These are phyloP conservation scores for Nothobranchius furzeri DNA, from an alignment of 2,113 vertebrate species.

Conservation along the genomic window DNA sequence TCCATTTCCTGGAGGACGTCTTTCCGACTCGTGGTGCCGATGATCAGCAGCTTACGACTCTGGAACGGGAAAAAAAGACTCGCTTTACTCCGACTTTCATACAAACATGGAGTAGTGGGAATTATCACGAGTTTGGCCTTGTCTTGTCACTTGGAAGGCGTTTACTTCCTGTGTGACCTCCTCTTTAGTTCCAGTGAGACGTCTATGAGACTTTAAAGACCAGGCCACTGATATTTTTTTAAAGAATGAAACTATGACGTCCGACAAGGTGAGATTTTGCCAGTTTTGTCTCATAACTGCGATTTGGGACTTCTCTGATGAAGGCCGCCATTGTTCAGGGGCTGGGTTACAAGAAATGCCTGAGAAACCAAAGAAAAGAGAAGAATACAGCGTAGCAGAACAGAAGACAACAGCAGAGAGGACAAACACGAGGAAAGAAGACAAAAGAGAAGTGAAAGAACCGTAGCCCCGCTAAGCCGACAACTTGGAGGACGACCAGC, in stretches of 20 bases:
- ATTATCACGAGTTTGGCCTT: no score
- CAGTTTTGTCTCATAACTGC: background rate
- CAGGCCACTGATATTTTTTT: background rate
- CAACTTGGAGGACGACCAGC: conserved; percentile 62
- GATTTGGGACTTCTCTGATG: background rate
- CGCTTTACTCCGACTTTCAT: no score
- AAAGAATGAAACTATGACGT: background rate
- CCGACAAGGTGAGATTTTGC: background rate
- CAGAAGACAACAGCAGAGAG: conserved; percentile 31
- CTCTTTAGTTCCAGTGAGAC: background rate
- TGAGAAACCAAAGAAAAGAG: background rate
- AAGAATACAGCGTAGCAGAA: conserved; percentile 1
- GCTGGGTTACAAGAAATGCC: conserved; percentile 20
- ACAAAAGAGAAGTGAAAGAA: conserved; percentile 46
- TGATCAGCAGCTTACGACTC: conserved; percentile 96
- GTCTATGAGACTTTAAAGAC: background rate
- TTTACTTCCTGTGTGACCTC: no score
- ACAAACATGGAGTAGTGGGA: no score
- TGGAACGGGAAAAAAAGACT: conserved; percentile 48
- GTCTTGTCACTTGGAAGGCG: background rate
- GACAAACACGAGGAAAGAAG: conserved; percentile 50
- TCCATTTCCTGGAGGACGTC: conserved; percentile 98
- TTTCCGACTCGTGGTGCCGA: conserved; percentile 94
- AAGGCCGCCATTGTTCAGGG: background rate
- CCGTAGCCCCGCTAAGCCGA: conserved; percentile 55